Evolutionary conservation across 1,140 invertebrate genomes (phyloP).

Genomic region (Drosophila jambulina): DNA sequence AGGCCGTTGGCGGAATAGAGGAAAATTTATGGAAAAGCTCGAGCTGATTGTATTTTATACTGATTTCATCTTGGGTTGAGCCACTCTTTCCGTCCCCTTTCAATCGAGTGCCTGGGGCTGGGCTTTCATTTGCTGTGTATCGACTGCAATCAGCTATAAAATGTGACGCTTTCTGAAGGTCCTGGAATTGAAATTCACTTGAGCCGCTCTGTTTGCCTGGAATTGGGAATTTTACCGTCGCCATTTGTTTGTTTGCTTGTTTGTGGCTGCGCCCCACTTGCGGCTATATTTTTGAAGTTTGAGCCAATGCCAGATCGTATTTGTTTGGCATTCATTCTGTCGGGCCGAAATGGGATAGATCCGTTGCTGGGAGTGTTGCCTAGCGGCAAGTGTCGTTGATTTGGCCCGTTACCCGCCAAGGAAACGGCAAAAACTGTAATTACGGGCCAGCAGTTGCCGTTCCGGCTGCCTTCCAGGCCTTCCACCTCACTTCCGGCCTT

Average conservation of each 20-base stretch:
- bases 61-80: constrained; percentile 26
- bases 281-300: constrained; percentile 75
- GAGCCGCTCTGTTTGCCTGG: constrained; percentile 63
- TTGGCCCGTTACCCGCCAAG: neutral
- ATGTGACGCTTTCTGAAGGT: constrained; percentile 50
- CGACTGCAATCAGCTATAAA: constrained; percentile 77
- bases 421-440: constrained; percentile 28
- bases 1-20: constrained; percentile 42
- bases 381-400: constrained; percentile 35
- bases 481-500: constrained; percentile 2
- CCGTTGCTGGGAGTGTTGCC: constrained; percentile 32
- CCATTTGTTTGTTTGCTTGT: constrained; percentile 50
- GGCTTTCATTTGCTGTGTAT: constrained; percentile 68
- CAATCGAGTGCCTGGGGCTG: constrained; percentile 32
- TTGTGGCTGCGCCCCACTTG: constrained; percentile 63
- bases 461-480: constrained; percentile 8
- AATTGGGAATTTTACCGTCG: constrained; percentile 39
- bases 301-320: constrained; percentile 12
- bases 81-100: constrained; percentile 23
- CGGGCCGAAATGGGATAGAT: neutral
- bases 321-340: constrained; percentile 22
- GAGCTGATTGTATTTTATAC: constrained; percentile 15
- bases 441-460: constrained; percentile 29
- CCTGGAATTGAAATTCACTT: constrained; percentile 62
- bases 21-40: constrained; percentile 29